These are phyloP conservation scores for Chlorops oryzae DNA, from an alignment of 1,140 invertebrate genomes.

Conservation along the genomic window DNA sequence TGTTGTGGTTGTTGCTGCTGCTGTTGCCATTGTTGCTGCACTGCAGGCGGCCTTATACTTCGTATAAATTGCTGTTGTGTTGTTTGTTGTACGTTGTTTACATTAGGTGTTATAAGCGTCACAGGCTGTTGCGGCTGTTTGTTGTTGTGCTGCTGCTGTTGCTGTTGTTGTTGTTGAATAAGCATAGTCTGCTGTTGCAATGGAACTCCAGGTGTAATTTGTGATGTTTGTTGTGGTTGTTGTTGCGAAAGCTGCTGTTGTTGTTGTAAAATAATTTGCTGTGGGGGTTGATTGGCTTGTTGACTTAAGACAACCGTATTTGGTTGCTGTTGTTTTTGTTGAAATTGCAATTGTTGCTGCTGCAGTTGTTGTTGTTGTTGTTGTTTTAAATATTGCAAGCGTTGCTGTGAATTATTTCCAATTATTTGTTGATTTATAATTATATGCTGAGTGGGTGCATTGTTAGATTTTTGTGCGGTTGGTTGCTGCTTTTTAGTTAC, in stretches of 20 bases:
- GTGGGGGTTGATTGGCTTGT: constrained; percentile 22
- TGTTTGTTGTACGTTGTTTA: constrained; percentile 28
- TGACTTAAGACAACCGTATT: constrained; percentile 11
- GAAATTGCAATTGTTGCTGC: constrained; percentile 29
- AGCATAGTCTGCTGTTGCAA: constrained; percentile 22
- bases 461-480: no score
- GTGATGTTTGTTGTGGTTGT: constrained; percentile 31
- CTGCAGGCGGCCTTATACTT: constrained; percentile 28
- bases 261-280: constrained; percentile 32
- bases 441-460: no score
- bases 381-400: constrained; percentile 40
- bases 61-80: constrained; percentile 29
- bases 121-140: constrained; percentile 13
- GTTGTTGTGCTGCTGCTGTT: constrained; percentile 20
- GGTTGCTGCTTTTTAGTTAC: no score
- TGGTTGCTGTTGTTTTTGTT: constrained; percentile 22
- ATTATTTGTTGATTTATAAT: constrained; percentile 43
- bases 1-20: constrained; percentile 51
- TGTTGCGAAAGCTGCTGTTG: constrained; percentile 31
- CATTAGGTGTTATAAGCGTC: constrained; percentile 29
- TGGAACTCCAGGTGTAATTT: constrained; percentile 32
- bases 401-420: constrained; percentile 32
- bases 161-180: constrained; percentile 21
- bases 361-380: constrained; percentile 35
- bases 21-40: constrained; percentile 37